These are phyloP conservation scores for Hirundo rustica DNA, from an alignment of 2,797 vertebrate species.

Conservation along the genomic window DNA sequence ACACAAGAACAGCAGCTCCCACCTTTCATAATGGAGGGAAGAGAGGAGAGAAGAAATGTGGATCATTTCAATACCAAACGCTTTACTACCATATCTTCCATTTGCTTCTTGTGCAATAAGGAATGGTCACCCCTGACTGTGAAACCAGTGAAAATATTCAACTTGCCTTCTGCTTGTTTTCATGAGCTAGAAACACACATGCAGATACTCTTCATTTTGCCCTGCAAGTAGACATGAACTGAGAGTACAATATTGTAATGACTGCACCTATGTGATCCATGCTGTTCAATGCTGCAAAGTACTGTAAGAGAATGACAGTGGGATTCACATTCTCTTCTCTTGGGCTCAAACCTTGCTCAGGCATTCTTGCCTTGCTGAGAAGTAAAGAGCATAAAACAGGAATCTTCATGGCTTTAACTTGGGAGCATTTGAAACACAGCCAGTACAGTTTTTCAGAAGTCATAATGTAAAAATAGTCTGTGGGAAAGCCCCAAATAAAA, in stretches of 20 bases:
- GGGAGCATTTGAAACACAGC: not conserved
- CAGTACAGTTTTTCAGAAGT: conserved; percentile 57
- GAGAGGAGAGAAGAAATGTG: rapidly evolving
- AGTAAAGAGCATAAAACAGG: not conserved
- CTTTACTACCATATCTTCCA: not conserved
- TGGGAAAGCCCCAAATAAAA: conserved; percentile 70
- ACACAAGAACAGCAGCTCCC: not conserved
- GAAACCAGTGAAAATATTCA: not conserved
- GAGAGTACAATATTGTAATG: not conserved
- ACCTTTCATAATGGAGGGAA: not conserved
- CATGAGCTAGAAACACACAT: not conserved
- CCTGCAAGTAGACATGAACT: not conserved
- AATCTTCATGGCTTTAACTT: conserved; percentile 18
- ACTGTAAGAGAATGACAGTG: not conserved
- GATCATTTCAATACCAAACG: not conserved
- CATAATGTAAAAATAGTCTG: conserved; percentile 70
- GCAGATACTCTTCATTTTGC: not conserved
- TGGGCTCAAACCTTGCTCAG: not conserved
- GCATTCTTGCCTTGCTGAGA: not conserved
- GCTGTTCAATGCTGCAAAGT: not conserved
- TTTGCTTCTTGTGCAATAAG: not conserved
- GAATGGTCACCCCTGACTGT: not conserved
- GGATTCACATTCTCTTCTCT: not conserved
- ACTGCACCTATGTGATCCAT: not conserved
- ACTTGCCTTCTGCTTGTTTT: not conserved